phyloP scores from a whole-genome alignment of 2,797 vertebrate genomes.

The Botia kubotai region DNA sequence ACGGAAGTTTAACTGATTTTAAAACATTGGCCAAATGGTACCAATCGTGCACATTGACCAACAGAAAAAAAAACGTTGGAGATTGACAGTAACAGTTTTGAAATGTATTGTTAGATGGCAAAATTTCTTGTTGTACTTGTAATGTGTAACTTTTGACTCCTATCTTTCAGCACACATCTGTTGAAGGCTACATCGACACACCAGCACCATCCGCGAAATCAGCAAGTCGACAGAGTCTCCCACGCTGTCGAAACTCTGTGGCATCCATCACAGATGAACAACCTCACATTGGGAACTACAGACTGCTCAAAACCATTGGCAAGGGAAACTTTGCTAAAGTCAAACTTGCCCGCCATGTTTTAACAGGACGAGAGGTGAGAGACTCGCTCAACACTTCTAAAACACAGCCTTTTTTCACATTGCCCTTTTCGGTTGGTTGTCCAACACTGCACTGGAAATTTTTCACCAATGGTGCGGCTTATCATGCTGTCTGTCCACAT shows the following conservation, averaged over 20 bases:
- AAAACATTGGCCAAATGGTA: too few relatives aligned
- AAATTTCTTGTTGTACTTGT: background rate
- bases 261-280: conserved; percentile 84
- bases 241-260: conserved; percentile 83
- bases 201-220: conserved; percentile 85
- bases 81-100: too few relatives aligned
- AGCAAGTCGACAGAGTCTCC: conserved; percentile 84
- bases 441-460: too few relatives aligned
- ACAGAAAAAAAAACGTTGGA: too few relatives aligned
- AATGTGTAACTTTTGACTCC: background rate
- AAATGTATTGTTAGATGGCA: background rate
- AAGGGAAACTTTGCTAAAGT: conserved; percentile 91
- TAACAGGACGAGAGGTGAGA: conserved; percentile 87
- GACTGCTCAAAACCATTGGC: conserved; percentile 87
- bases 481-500: too few relatives aligned
- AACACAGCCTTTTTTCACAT: background rate
- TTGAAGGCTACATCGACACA: conserved; percentile 82
- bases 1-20: too few relatives aligned
- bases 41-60: too few relatives aligned
- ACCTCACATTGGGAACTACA: conserved; percentile 86
- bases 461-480: too few relatives aligned
- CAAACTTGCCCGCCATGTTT: conserved; percentile 84
- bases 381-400: background rate
- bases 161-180: conserved; percentile 80
- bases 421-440: background rate